Evolutionary conservation across 2,797 vertebrate species (phyloP), one percentile per base, ranked within the genome.

Genomic region (Nannoperca obscura): DNA sequence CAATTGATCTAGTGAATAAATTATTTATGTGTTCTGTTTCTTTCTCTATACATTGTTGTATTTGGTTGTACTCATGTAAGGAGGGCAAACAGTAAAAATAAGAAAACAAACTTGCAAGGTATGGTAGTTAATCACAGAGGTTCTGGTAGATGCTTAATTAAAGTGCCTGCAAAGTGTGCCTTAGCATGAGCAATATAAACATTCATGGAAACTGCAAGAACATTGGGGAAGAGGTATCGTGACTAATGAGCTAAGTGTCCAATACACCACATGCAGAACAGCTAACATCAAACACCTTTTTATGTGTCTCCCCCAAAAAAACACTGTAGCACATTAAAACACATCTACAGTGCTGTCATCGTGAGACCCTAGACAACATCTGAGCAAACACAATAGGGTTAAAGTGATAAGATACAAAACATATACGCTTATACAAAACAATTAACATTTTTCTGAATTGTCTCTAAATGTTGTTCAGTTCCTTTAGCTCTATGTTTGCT

Each of bases 401-500:
- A 3, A 60, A 60, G 12, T 5, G 42, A 36, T 47, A 22, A 34
- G 14, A 44, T 30, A 15, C n/a, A 30, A 22, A 42, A 60, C 1
- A 64, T 30, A 12, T 15, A 22, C 15, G 50, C 49, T n/a, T 38
- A 15, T 7, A 42, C 6, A 46, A 46, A 19, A 17, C 17, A 5
- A 15, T 42, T 42, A 44, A 40, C 38, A 12, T 42, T 15, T 44
- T 17, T 44, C 42, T 42, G 40, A 42, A 14, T 42, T 14, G 17
- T 46, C 15, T 46, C 15, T 17, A 7, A 2, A 46, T 46, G 17
- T 7, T 46, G 44, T 76, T 60, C 6, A 61, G 88, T 83, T 88
- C 65, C 67, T 57, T 69, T 5, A 14, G 32, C 58, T 24, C 63
- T 61, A 9, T 82, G 81, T 89, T 90, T 87, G 60, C 82, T 47